Conservation (phyloP, 2,797 vertebrate genomes). For the Enteromius radiatus region DNA sequence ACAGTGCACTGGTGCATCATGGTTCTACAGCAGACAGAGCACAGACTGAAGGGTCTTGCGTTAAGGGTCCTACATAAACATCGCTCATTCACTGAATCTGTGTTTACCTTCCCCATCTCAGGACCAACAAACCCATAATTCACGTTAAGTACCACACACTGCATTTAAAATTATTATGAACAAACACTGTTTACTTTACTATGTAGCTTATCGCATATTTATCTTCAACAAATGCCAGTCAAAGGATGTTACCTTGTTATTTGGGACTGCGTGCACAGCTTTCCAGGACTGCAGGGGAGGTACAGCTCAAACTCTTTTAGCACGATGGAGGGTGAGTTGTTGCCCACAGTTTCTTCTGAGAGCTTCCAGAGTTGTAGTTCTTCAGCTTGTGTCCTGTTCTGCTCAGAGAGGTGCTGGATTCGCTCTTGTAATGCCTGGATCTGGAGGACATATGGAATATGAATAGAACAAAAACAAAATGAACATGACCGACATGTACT, state of each 20-base stretch:
- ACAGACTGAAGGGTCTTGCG: conserved; percentile 25
- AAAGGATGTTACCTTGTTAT: conserved; percentile 71
- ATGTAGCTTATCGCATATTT: conserved; percentile 14
- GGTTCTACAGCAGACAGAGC: conserved; percentile 32
- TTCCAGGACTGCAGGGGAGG: conserved; percentile 71
- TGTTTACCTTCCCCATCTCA: conserved; percentile 35
- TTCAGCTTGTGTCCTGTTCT: conserved; percentile 70
- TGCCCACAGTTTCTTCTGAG: conserved; percentile 40
- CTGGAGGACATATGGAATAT: conserved; percentile 64
- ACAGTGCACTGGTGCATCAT: conserved; percentile 23
- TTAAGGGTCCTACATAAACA: conserved; percentile 42
- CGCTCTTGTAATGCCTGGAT: conserved; percentile 72
- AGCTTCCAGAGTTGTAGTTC: conserved; percentile 76
- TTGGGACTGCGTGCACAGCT: conserved; percentile 65
- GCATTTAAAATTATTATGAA: conserved; percentile 18
- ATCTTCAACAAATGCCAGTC: conserved; percentile 51
- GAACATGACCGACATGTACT: not conserved
- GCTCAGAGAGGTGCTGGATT: conserved; percentile 67
- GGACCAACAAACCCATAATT: conserved; percentile 33
- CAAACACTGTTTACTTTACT: conserved; percentile 22
- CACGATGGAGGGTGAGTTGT: conserved; percentile 56
- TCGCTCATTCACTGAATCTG: conserved; percentile 25
- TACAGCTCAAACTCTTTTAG: conserved; percentile 76
- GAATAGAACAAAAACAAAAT: not conserved
- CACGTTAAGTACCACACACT: conserved; percentile 33